phyloP scores from a whole-genome alignment of 1,140 invertebrate species.

The Papilio glaucus region DNA sequence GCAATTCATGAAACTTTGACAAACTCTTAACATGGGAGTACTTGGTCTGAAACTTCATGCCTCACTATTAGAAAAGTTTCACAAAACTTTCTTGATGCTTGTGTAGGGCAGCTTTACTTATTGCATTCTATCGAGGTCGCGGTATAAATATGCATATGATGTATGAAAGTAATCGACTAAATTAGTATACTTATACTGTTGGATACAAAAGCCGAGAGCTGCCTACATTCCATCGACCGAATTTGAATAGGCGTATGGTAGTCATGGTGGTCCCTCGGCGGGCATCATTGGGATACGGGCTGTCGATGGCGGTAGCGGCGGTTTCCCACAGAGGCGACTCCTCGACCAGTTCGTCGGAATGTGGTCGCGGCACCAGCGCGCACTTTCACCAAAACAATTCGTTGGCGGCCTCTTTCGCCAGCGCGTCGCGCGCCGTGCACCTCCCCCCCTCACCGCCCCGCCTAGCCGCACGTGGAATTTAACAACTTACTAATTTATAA shows the following conservation, averaged over 20 bases:
- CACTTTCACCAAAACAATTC: conserved; percentile 83
- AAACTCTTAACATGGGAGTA: neutral
- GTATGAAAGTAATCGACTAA: neutral
- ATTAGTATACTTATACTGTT: conserved; percentile 1
- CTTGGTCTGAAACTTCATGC: neutral
- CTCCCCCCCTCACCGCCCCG: conserved; percentile 50
- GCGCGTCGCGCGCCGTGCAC: conserved; percentile 59
- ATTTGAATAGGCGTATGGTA: conserved; percentile 30
- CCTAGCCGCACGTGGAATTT: conserved; percentile 60
- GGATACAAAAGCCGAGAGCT: conserved; percentile 14
- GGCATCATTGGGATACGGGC: conserved; percentile 42
- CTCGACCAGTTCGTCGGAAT: conserved; percentile 82
- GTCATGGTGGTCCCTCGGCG: conserved; percentile 34
- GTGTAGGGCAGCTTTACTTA: conserved; percentile 30
- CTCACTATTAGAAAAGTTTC: neutral
- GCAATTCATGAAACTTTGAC: neutral
- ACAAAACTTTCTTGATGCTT: neutral
- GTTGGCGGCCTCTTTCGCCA: conserved; percentile 80
- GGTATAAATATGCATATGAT: neutral
- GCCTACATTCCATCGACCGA: conserved; percentile 19
- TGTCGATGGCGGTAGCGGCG: conserved; percentile 63
- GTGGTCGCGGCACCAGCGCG: conserved; percentile 80
- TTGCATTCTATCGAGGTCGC: conserved; percentile 28
- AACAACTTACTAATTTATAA: conserved; percentile 58
- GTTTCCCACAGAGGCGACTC: conserved; percentile 78